Percentiles rank a stretch among this genome's conserved stretches.
These are phyloP conservation scores for Hylyphantes graminicola DNA, from an alignment of 1,140 invertebrate species.

Conservation along the genomic window DNA sequence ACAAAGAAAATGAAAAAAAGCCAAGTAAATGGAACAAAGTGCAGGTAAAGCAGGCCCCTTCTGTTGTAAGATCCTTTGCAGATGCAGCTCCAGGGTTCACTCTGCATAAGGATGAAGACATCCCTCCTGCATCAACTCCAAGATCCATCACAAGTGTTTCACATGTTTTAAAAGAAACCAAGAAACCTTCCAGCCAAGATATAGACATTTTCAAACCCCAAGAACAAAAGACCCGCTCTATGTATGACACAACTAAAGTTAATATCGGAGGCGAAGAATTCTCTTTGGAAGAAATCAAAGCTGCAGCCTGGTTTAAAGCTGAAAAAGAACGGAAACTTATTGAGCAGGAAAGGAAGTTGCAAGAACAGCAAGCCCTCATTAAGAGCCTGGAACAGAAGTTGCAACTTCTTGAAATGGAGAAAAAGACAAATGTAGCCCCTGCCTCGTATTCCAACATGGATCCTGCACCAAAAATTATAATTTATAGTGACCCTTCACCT, in stretches of 20 bases:
- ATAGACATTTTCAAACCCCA: conserved; percentile 66
- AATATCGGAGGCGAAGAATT: conserved; percentile 71
- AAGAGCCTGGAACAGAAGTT: neutral
- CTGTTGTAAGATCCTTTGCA: conserved; percentile 16
- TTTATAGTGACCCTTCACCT: too few relatives aligned
- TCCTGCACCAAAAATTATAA: too few relatives aligned
- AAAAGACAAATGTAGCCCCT: too few relatives aligned
- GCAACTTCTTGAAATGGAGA: conserved; percentile 22
- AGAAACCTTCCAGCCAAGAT: conserved; percentile 58
- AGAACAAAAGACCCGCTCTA: conserved; percentile 66
- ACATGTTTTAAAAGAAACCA: conserved; percentile 30
- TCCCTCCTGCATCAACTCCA: neutral
- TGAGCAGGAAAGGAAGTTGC: neutral
- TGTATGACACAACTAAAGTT: conserved; percentile 71
- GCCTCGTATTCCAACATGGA: too few relatives aligned
- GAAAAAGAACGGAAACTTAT: neutral
- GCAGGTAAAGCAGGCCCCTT: conserved; percentile 60
- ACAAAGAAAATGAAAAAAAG: conserved; percentile 67
- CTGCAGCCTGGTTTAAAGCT: conserved; percentile 64
- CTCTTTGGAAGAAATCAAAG: conserved; percentile 72
- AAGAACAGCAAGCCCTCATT: conserved; percentile 11
- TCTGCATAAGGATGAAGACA: conserved; percentile 64
- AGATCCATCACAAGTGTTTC: conserved; percentile 21
- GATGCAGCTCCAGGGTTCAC: conserved; percentile 60
- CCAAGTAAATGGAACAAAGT: conserved; percentile 67